These are phyloP conservation scores for Pentalonia nigronervosa DNA, from an alignment of 1,140 invertebrate species.

Conservation along the genomic window DNA sequence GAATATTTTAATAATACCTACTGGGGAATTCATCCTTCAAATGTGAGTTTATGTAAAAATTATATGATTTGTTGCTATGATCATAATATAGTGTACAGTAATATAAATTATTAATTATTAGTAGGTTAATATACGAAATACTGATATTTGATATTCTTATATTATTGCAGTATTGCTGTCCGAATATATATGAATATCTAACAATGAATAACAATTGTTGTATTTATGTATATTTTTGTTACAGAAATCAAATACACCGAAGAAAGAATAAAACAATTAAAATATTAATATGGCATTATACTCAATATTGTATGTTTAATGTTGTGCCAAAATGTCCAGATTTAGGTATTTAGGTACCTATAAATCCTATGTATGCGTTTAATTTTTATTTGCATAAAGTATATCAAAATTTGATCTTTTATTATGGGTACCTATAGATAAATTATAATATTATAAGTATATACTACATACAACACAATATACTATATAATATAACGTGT, in stretches of 20 bases:
- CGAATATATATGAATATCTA: neutral
- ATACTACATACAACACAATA: too few species aligned
- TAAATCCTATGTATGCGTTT: neutral
- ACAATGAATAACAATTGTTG: neutral
- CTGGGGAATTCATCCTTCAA: neutral
- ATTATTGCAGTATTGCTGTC: too few species aligned
- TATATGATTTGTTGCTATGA: neutral
- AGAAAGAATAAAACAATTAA: neutral
- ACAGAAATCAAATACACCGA: neutral
- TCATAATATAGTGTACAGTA: neutral
- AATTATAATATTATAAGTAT: neutral
- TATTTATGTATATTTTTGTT: neutral
- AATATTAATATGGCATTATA: neutral
- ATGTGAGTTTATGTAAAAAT: neutral
- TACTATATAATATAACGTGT: neutral
- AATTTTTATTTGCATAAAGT: neutral
- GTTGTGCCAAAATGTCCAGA: neutral
- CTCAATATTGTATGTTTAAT: neutral
- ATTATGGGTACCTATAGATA: neutral
- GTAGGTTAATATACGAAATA: too few species aligned
- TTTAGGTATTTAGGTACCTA: neutral
- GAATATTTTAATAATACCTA: slow-evolving; percentile 72
- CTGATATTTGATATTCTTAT: too few species aligned
- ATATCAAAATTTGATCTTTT: neutral
- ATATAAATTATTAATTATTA: neutral